phyloP scores from a whole-genome alignment of 2,113 vertebrate species.

The Petroica traversi region DNA sequence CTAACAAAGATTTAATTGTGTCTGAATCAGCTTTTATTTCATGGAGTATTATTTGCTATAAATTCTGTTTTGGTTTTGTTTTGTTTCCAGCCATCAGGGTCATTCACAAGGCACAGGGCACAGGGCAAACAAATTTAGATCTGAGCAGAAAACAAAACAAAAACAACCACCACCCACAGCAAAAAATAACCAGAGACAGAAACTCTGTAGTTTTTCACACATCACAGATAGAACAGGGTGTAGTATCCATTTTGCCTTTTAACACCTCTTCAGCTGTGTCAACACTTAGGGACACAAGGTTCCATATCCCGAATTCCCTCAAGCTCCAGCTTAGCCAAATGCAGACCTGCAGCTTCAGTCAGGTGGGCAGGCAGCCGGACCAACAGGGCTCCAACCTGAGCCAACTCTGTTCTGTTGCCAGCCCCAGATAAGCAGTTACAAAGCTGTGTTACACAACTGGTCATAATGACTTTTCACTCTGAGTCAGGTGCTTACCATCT shows the following conservation, averaged over 20 bases:
- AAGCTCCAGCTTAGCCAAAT: background rate
- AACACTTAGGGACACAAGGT: background rate
- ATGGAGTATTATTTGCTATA: background rate
- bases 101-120: background rate
- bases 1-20: background rate
- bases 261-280: background rate
- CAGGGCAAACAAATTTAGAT: background rate
- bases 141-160: background rate
- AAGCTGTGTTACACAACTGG: background rate
- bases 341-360: background rate
- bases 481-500: background rate
- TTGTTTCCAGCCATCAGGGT: background rate
- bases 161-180: fast-evolving
- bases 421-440: background rate
- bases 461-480: background rate
- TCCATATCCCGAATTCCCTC: background rate
- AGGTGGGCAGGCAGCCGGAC: fast-evolving
- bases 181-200: background rate
- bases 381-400: background rate
- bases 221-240: background rate
- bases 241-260: background rate
- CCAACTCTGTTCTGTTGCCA: background rate
- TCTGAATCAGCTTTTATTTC: background rate
- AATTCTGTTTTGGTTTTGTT: background rate
- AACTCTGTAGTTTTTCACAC: background rate